Evolutionary conservation across 2,113 vertebrate genomes (phyloP), one percentile per base, ranked within the genome.

Genomic region (Zapus hudsonius): DNA sequence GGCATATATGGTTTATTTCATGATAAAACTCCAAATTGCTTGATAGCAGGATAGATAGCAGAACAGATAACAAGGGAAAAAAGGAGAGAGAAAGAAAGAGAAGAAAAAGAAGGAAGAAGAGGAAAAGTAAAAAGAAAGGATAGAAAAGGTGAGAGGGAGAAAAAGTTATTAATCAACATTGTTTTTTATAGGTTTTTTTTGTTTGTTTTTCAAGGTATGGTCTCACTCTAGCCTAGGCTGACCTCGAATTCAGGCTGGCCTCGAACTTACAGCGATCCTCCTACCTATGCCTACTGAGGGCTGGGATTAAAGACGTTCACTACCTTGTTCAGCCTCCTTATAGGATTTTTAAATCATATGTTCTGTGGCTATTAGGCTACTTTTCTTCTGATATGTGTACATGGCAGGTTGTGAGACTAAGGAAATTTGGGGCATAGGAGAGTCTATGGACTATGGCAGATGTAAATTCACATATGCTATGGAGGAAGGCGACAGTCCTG

Each of bases 301-400:
- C n/a, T n/a, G n/a, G n/a, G n/a, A n/a, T n/a, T n/a, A n/a, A n/a
- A n/a, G n/a, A n/a, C n/a, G n/a, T n/a, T n/a, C n/a, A n/a, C n/a
- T n/a, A n/a, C n/a, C n/a, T n/a, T n/a, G n/a, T n/a, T n/a, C 23
- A 84, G 61, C 88, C 38, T 61, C 63, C 81, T 70, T 36, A 44
- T 0, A 72, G 22, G n/a, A 4, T 9, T 61, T 19, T 72, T 52
- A 38, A 78, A 72, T 75, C 64, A 70, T 33, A 85, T 29, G 1
- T 83, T 80, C 78, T 74, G 17, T 79, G 70, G 40, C 40, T 89
- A 92, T 38, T 55, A 59, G 66, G 96, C 11, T 42, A 38, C 25
- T 73, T 82, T 82, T 86, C 40, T 84, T 90, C 44, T 86, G 38
- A 63, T 29, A 23, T 33, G 23, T 44, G 29, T 36, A 57, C 15